phyloP scores from a whole-genome alignment of 2,113 vertebrate genomes.

The Pomatorhinus ruficollis region DNA sequence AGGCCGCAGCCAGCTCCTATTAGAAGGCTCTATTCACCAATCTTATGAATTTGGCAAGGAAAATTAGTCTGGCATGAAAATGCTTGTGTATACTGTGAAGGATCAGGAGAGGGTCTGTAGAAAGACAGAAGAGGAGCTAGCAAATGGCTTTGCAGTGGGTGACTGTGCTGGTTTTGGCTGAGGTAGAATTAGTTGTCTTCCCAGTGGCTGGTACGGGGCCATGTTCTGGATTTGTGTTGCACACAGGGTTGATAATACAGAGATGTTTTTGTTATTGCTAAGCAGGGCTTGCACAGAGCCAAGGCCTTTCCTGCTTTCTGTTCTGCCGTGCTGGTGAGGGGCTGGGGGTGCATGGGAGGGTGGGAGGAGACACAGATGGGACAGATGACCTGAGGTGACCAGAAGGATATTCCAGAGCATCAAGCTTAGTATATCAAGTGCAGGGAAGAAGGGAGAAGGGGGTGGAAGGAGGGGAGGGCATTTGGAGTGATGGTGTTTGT shows the following conservation, averaged over 20 bases:
- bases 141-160: neutral
- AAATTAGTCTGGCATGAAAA: neutral
- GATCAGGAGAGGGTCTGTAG: neutral
- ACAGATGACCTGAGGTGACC: no score
- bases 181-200: neutral
- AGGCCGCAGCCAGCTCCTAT: neutral
- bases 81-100: neutral
- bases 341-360: rapidly evolving
- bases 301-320: neutral
- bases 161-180: neutral
- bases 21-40: neutral
- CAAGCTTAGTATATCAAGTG: neutral
- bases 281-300: neutral
- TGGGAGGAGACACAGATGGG: neutral
- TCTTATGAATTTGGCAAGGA: neutral
- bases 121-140: neutral
- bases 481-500: neutral
- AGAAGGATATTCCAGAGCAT: neutral
- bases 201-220: rapidly evolving
- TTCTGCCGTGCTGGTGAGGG: rapidly evolving
- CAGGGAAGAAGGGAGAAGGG: neutral
- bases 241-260: neutral
- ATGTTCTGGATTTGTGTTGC: neutral
- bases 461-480: rapidly evolving
- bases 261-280: neutral